Conservation (phyloP, 1,140 invertebrate genomes). For the Drosophila equinoxialis region DNA sequence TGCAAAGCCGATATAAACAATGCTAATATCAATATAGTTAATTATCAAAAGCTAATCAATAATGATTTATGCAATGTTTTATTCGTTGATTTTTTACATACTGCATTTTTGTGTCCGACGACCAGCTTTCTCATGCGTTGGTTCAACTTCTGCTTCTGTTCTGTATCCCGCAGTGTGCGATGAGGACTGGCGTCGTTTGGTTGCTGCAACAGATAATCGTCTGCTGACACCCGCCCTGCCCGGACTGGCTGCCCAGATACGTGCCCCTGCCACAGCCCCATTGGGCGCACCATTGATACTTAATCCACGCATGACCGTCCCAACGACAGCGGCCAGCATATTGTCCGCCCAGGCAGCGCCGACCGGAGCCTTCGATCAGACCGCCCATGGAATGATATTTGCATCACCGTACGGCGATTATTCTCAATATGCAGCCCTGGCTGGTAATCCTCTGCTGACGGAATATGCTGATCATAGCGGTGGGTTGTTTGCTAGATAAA, state of each 20-base stretch:
- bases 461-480: constrained; percentile 96
- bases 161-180: constrained; percentile 86
- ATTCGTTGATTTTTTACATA: constrained; percentile 65
- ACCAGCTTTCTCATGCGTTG: constrained; percentile 80
- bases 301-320: constrained; percentile 92
- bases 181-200: constrained; percentile 90
- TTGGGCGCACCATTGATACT: constrained; percentile 93
- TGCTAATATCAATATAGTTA: constrained; percentile 8
- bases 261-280: constrained; percentile 87
- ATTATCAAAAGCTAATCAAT: constrained; percentile 44
- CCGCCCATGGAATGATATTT: constrained; percentile 86
- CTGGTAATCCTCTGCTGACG: constrained; percentile 90
- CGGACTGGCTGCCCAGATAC: constrained; percentile 86
- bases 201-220: constrained; percentile 89
- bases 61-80: constrained; percentile 49
- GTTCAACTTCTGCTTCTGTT: constrained; percentile 76
- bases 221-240: constrained; percentile 87
- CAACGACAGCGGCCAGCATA: constrained; percentile 89
- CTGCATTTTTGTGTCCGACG: constrained; percentile 59
- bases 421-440: constrained; percentile 93
- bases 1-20: not conserved
- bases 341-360: constrained; percentile 90
- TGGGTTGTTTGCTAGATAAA: constrained; percentile 95
- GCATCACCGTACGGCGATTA: constrained; percentile 92
- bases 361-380: constrained; percentile 87